These are phyloP conservation scores for Nothocercus nigrocapillus DNA, from an alignment of 2,113 vertebrate genomes.

Conservation along the genomic window DNA sequence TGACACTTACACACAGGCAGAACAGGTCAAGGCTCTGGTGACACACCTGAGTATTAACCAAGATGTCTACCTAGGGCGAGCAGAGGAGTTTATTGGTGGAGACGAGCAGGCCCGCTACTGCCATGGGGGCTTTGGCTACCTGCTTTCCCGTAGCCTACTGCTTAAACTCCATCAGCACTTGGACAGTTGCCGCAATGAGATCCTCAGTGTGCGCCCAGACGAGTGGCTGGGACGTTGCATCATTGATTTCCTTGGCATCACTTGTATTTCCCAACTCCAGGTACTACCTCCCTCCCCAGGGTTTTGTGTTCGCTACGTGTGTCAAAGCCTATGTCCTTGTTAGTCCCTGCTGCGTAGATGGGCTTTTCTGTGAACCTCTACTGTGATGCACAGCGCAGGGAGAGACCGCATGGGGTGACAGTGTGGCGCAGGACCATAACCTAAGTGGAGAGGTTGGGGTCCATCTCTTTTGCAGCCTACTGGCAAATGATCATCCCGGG, in stretches of 20 bases:
- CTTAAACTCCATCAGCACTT: slow-evolving; percentile 88
- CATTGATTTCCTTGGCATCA: slow-evolving; percentile 91
- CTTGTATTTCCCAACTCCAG: slow-evolving; percentile 91
- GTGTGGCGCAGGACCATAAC: neutral
- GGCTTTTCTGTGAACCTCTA: neutral
- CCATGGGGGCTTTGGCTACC: slow-evolving; percentile 93
- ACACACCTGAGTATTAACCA: slow-evolving; percentile 91
- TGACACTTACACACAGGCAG: slow-evolving; percentile 91
- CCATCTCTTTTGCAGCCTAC: neutral
- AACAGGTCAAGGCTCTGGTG: slow-evolving; percentile 86
- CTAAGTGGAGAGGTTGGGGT: neutral
- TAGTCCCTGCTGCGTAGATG: neutral
- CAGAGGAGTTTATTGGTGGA: slow-evolving; percentile 93
- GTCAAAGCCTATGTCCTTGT: neutral
- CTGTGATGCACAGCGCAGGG: neutral
- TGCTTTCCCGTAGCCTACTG: slow-evolving; percentile 92
- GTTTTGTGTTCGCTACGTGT: neutral
- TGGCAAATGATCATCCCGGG: neutral
- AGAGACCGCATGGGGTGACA: neutral
- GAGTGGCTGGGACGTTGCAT: slow-evolving; percentile 98
- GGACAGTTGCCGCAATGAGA: slow-evolving; percentile 93
- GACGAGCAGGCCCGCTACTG: slow-evolving; percentile 93
- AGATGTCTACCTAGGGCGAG: slow-evolving; percentile 91
- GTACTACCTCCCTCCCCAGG: slow-evolving; percentile 67
- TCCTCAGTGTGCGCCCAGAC: slow-evolving; percentile 92